A percentile compares a stretch with the other conserved stretches of the same genome.
Evolutionary conservation across 2,888 invertebrate species (phyloP).

Genomic region (Machimus atricapillus): DNA sequence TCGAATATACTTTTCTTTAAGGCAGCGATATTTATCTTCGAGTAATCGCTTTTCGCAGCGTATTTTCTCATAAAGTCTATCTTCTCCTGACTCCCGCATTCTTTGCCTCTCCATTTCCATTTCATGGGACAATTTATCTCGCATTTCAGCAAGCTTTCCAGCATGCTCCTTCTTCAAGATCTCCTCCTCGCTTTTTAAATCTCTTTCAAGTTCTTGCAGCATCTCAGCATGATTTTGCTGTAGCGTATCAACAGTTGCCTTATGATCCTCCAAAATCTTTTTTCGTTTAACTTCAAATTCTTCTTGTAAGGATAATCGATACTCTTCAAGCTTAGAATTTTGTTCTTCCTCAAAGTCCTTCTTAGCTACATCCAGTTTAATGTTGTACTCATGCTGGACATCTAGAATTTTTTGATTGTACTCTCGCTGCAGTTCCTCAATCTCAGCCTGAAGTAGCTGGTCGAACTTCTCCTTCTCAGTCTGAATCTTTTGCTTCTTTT

Average conservation of each 20-base stretch:
- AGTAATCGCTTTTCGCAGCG: conserved; percentile 74
- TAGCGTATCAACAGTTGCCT: conserved; percentile 58
- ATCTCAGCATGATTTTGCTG: conserved; percentile 60
- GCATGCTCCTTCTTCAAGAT: conserved; percentile 73
- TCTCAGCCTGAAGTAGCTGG: conserved; percentile 56
- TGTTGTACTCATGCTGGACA: conserved; percentile 59
- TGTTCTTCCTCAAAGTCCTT: conserved; percentile 64
- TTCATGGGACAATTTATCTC: conserved; percentile 68
- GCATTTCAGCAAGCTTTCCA: conserved; percentile 70
- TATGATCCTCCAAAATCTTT: conserved; percentile 66
- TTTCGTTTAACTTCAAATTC: conserved; percentile 65
- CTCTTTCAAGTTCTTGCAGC: conserved; percentile 59
- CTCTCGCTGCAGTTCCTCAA: conserved; percentile 54
- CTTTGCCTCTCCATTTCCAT: conserved; percentile 64
- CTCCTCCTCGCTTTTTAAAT: conserved; percentile 68
- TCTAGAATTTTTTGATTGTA: conserved; percentile 60
- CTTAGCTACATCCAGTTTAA: conserved; percentile 61
- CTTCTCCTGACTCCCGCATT: conserved; percentile 61
- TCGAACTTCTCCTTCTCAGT: conserved; percentile 61
- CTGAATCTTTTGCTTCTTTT: conserved; percentile 62
- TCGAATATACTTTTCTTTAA: conserved; percentile 82
- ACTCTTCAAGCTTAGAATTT: conserved; percentile 61
- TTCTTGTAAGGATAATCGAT: conserved; percentile 56
- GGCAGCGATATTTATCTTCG: conserved; percentile 79
- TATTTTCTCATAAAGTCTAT: conserved; percentile 69